Evolutionary conservation across 2,888 invertebrate species (phyloP), one percentile per base, ranked within the genome.

Genomic region (Glyphotaelius pellucidus): DNA sequence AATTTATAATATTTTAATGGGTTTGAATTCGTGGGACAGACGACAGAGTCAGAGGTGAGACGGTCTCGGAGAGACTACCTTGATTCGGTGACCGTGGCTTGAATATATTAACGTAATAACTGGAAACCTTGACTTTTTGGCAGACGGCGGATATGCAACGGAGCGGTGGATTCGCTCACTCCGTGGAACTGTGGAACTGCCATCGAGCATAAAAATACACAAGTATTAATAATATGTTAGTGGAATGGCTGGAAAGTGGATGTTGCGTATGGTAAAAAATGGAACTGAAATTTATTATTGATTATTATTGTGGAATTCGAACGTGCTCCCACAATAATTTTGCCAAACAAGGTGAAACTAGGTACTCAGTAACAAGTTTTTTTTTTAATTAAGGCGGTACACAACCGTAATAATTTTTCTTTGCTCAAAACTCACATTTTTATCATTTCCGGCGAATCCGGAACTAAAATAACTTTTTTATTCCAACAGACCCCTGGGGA

Each of bases 121-220:
- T 47, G 47, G 30, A 87, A 87, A 87, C 87, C 87, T 87, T 87
- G 87, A 87, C 87, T 87, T 87, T 67, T 87, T 87, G 87, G 87
- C 87, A 87, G 52, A 25, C 87, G 31, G 32, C 31, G 32, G 32
- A 52, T 52, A 47, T 30, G 52, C 87, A 15, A 52, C 52, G 30
- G n/a, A 35, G 31, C 31, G 83, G 83, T 30, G 32, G 15, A 31
- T 12, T 15, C 83, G 25, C 30, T 32, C 32, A 32, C 32, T 83
- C 19, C 19, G 83, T 32, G 83, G 83, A 83, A 12, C 83, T 31
- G 83, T 32, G 19, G 35, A 83, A 12, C 32, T 31, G 32, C 19
- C 83, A 35, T 35, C 19, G 11, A 67, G 25, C 25, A 67, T 67
- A 67, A 67, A 67, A 67, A 67, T 67, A 67, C 52, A 67, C 5